These are phyloP conservation scores for Pongo pygmaeus DNA, from an alignment of 2,113 vertebrate genomes.

Conservation along the genomic window DNA sequence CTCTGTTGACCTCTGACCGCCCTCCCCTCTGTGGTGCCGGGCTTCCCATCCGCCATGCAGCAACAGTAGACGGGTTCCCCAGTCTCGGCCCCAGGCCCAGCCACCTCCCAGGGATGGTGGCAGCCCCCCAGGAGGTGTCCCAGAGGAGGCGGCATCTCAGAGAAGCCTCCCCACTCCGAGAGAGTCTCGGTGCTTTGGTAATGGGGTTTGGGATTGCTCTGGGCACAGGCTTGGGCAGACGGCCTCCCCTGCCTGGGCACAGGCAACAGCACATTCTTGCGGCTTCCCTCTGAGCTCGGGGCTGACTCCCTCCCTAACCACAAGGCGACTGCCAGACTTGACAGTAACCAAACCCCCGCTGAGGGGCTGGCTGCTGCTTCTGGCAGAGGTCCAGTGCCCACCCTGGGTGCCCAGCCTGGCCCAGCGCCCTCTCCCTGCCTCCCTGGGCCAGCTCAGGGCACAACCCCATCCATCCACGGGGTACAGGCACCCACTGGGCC, in stretches of 20 bases:
- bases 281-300: neutral
- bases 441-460: neutral
- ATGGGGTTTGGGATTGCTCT: neutral
- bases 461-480: fast-evolving
- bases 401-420: neutral
- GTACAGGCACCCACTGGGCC: fast-evolving
- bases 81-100: fast-evolving
- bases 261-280: fast-evolving
- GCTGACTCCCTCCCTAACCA: slow-evolving; percentile 30
- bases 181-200: neutral
- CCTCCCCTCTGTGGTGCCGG: fast-evolving
- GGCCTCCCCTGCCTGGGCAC: neutral
- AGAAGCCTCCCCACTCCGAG: fast-evolving
- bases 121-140: neutral
- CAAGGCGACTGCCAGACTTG: neutral
- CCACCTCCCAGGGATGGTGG: neutral
- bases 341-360: neutral
- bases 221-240: neutral
- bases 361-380: neutral
- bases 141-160: neutral
- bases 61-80: too few relatives aligned
- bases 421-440: fast-evolving
- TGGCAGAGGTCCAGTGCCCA: neutral
- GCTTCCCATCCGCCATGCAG: fast-evolving
- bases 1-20: fast-evolving